phyloP scores from a whole-genome alignment of 2,888 invertebrate genomes.

The Bellardia bayeri region DNA sequence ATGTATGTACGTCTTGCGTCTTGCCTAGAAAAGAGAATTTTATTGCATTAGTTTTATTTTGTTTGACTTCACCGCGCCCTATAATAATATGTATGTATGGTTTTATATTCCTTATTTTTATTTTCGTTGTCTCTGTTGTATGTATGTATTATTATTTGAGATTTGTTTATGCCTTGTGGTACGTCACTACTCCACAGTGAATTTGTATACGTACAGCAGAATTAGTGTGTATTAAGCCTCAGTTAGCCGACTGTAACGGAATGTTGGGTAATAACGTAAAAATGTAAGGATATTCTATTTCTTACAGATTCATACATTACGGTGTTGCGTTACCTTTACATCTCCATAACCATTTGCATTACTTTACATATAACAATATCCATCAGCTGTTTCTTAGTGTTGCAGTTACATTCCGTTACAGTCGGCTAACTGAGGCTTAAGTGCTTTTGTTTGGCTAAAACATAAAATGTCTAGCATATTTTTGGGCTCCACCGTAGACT shows the following conservation, averaged over 20 bases:
- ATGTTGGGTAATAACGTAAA: too few relatives aligned
- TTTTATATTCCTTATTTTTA: not conserved
- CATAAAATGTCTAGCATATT: conserved; percentile 30
- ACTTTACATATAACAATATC: too few relatives aligned
- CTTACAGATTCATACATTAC: too few relatives aligned
- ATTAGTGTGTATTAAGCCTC: not conserved
- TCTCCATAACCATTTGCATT: too few relatives aligned
- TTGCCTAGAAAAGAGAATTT: not conserved
- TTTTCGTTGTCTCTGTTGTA: not conserved
- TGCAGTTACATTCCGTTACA: too few relatives aligned
- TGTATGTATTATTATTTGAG: not conserved
- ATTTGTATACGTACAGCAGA: not conserved
- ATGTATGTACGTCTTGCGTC: too few relatives aligned
- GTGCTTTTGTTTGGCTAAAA: conserved; percentile 18
- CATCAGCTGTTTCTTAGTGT: too few relatives aligned
- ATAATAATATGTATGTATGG: conserved; percentile 1
- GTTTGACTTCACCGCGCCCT: conserved; percentile 50
- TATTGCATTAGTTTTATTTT: not conserved
- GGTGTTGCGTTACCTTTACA: too few relatives aligned
- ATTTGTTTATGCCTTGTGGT: conserved; percentile 24
- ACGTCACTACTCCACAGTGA: not conserved
- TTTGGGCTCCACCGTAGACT: conserved; percentile 5
- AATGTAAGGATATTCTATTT: too few relatives aligned
- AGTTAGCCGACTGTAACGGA: too few relatives aligned
- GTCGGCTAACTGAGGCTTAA: too few relatives aligned